phyloP scores from a whole-genome alignment of 2,888 invertebrate genomes.

The Aphodius granarius region DNA sequence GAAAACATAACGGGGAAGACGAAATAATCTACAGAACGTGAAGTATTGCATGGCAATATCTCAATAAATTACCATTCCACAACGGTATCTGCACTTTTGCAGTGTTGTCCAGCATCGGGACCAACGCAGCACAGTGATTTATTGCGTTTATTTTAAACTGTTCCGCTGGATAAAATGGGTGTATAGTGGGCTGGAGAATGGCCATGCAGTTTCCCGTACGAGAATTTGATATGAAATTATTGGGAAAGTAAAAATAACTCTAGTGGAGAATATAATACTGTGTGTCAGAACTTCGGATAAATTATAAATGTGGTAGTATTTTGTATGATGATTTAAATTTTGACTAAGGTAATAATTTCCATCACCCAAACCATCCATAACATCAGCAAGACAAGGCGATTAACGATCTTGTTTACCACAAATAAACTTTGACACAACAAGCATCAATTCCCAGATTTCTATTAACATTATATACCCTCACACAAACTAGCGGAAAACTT shows the following conservation, averaged over 20 bases:
- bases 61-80: slow-evolving; percentile 10
- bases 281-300: no score
- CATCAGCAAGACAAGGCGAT: no score
- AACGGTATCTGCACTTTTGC: slow-evolving; percentile 7
- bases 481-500: background rate
- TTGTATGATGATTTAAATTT: no score
- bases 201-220: background rate
- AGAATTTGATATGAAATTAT: background rate
- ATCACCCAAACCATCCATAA: background rate
- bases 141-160: background rate
- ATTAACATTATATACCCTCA: background rate
- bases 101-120: background rate
- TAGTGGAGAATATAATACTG: no score
- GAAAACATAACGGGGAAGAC: background rate
- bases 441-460: background rate
- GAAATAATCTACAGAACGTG: background rate
- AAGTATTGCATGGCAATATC: background rate
- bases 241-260: no score
- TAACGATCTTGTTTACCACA: background rate
- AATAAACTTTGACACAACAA: background rate
- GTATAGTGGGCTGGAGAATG: background rate
- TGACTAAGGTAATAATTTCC: no score
- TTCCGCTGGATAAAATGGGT: background rate
- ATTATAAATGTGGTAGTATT: no score
- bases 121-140: background rate